phyloP scores from a whole-genome alignment of 1,140 invertebrate genomes.

The Marisa cornuarietis region DNA sequence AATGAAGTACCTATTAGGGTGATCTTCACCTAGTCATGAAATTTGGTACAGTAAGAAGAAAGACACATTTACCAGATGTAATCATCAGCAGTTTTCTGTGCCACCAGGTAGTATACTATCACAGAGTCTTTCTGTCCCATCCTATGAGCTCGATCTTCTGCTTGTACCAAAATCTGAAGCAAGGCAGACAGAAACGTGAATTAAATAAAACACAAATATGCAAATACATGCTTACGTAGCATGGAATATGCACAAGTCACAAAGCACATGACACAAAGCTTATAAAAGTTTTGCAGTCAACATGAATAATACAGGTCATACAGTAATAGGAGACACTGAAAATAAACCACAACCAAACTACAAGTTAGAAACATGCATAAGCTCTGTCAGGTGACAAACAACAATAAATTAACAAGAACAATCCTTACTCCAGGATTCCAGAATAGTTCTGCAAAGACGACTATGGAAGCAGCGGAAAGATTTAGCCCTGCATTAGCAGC shows the following conservation, averaged over 20 bases:
- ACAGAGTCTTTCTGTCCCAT: constrained; percentile 89
- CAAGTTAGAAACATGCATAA: neutral
- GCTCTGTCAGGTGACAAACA: neutral
- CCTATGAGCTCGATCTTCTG: constrained; percentile 93
- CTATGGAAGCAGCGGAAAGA: constrained; percentile 87
- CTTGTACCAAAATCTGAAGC: constrained; percentile 68
- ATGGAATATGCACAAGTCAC: too few species aligned
- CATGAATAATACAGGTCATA: neutral
- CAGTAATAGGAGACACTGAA: neutral
- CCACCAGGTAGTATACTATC: constrained; percentile 81
- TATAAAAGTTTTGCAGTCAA: too few species aligned
- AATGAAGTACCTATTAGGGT: too few species aligned
- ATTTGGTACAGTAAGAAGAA: too few species aligned
- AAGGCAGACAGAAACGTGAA: constrained; percentile 2
- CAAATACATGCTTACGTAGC: neutral
- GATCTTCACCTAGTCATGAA: too few species aligned
- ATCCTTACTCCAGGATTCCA: constrained; percentile 91
- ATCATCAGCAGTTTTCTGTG: constrained; percentile 89
- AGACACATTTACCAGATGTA: constrained; percentile 75
- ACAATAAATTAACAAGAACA: neutral
- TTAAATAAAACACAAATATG: neutral
- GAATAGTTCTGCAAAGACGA: constrained; percentile 95
- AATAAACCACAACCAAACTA: too few species aligned
- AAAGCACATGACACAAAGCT: too few species aligned
- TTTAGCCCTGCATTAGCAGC: constrained; percentile 86